Conservation (phyloP, 2,113 vertebrate species). For the Saimiri boliviensis region DNA sequence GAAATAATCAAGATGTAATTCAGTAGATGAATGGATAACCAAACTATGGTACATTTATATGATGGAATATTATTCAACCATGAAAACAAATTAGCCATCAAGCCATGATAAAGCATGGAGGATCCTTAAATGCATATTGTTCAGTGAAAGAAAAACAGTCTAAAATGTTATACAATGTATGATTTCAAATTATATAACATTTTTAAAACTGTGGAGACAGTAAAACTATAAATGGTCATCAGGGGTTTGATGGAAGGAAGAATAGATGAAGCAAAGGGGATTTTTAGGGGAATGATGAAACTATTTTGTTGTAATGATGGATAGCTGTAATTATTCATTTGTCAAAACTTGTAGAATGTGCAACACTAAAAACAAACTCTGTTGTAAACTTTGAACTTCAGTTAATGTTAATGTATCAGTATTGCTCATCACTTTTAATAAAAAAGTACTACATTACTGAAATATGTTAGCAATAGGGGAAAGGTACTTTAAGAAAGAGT, state of each 20-base stretch:
- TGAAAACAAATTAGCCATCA: background rate
- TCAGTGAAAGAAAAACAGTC: background rate
- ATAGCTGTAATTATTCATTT: background rate
- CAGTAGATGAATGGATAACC: background rate
- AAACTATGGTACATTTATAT: background rate
- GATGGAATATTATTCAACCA: background rate
- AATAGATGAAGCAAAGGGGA: fast-evolving
- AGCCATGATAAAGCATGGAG: background rate
- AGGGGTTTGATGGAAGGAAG: background rate
- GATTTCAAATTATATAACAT: background rate
- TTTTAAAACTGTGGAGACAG: background rate
- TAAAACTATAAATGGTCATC: background rate
- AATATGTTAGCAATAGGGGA: background rate
- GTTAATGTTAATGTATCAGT: background rate
- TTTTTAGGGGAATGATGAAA: background rate
- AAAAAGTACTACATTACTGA: background rate
- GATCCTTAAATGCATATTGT: background rate
- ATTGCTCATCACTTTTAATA: background rate
- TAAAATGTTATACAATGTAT: background rate
- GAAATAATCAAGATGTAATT: background rate
- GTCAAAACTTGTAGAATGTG: background rate
- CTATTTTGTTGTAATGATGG: background rate
- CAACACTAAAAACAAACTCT: background rate
- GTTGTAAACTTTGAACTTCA: background rate
- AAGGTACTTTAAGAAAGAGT: background rate